Evolutionary conservation across 2,888 invertebrate genomes (phyloP).

Genomic region (Apamea crenata): DNA sequence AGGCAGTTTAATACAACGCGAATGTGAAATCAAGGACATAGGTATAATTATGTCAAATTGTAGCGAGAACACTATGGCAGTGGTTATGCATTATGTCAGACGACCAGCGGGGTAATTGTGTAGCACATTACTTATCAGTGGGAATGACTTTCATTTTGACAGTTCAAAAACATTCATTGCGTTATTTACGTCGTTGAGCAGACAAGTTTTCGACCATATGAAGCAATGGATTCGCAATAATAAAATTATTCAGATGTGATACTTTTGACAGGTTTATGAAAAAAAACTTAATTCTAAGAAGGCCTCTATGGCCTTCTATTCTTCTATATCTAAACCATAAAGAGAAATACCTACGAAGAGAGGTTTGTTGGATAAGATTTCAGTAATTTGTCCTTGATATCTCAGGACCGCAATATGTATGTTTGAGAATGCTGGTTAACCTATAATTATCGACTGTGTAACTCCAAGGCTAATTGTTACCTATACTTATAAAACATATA

Average conservation of each 20-base stretch:
- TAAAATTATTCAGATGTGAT: too few species aligned
- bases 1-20: neutral
- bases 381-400: neutral
- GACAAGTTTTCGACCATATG: too few species aligned
- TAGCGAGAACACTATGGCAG: neutral
- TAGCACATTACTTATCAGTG: too few species aligned
- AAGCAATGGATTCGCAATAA: too few species aligned
- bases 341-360: neutral
- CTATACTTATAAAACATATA: neutral
- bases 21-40: conserved; percentile 38
- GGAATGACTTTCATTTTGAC: conserved; percentile 1
- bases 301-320: neutral
- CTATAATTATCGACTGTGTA: too few species aligned
- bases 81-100: conserved; percentile 12
- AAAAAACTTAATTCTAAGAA: neutral
- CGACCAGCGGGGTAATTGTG: neutral
- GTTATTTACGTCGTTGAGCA: too few species aligned
- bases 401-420: neutral
- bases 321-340: neutral
- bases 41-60: conserved; percentile 30
- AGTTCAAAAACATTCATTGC: too few species aligned
- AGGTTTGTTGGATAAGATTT: neutral
- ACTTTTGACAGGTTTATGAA: neutral
- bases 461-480: too few species aligned
- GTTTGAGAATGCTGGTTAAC: too few species aligned